Percentiles rank a stretch among this genome's conserved stretches.
Evolutionary conservation across 2,888 invertebrate genomes (phyloP).

Genomic region (Thymelicus sylvestris): DNA sequence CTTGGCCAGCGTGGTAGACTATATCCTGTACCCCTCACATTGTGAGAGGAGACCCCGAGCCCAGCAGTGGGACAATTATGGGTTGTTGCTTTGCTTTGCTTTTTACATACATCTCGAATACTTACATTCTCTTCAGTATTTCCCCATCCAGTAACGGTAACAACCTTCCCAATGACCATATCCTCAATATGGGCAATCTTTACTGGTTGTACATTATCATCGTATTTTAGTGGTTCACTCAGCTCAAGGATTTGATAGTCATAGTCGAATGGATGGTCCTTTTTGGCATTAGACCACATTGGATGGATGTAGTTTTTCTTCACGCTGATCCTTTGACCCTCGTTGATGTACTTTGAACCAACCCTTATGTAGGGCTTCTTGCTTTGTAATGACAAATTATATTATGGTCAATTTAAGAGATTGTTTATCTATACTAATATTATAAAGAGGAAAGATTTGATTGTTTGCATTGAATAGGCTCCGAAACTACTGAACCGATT

Average conservation of each 20-base stretch:
- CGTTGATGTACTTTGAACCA: slow-evolving; percentile 69
- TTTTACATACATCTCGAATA: slow-evolving; percentile 33
- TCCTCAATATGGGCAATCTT: slow-evolving; percentile 73
- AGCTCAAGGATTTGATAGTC: slow-evolving; percentile 74
- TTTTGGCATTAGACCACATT: slow-evolving; percentile 58
- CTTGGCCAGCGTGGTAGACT: no score
- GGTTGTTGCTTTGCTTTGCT: no score
- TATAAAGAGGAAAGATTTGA: no score
- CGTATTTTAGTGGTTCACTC: slow-evolving; percentile 57
- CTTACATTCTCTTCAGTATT: slow-evolving; percentile 76
- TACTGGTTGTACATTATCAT: slow-evolving; percentile 65
- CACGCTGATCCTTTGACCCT: slow-evolving; percentile 58
- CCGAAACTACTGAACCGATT: no score
- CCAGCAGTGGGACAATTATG: no score
- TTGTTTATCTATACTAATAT: no score
- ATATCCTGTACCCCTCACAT: no score
- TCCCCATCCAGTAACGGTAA: slow-evolving; percentile 79
- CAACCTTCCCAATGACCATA: slow-evolving; percentile 71
- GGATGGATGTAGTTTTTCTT: slow-evolving; percentile 62
- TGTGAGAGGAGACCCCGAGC: no score
- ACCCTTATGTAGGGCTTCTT: slow-evolving; percentile 67
- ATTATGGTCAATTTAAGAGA: background rate
- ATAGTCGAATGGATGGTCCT: slow-evolving; percentile 74
- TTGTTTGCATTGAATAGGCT: no score
- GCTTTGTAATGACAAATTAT: slow-evolving; percentile 46